Base-by-base conservation (phyloP, 2,888 invertebrate genomes). In the Mactromeris polynyma region DNA sequence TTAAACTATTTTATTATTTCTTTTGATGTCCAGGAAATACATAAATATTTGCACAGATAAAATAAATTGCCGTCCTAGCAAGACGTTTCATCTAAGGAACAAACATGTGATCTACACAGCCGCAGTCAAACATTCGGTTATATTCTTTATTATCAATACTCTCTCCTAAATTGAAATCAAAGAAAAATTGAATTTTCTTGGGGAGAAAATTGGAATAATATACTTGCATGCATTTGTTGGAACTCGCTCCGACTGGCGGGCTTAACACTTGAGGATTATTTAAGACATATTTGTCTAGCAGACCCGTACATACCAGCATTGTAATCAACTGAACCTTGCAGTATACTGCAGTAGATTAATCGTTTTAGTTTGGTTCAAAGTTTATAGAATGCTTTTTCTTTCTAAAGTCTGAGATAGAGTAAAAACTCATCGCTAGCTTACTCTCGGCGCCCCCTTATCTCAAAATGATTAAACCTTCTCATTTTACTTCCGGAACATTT, bases 301-400 rank as follows among this genome's bases (percentile, higher is more conserved):
- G 36, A 36, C 73, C 73, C 73, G 73, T 36, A 73, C 36, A 33
- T 73, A 33, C 73, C 73, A 11, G 73, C 73, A 73, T 73, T 9
- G 73, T 36, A 73, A 73, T 73, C 73, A 73, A 19, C 33, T 73
- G 73, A 73, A 73, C 73, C 26, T 73, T 73, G 73, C 73, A 73
- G 19, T 73, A 73, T 73, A 73, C 73, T 73, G 73, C 73, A 33
- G 33, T 73, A 73, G 33, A 73, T 73, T 73, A 73, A 73, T 73
- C 36, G 73, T 36, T 73, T 73, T 11, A 73, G 73, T 73, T 73
- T 36, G 73, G n/a, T 73, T 73, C 31, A 73, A 73, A 73, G 19
- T 73, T 73, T 73, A 73, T 73, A 36, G 19, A 36, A 73, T 36
- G 0, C 14, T 36, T 73, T 73, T 73, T 19, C 21, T 36, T 73